Evolutionary conservation across 1,140 invertebrate genomes (phyloP), one percentile per base, ranked within the genome.

Genomic region (Hesperophylax magnus): DNA sequence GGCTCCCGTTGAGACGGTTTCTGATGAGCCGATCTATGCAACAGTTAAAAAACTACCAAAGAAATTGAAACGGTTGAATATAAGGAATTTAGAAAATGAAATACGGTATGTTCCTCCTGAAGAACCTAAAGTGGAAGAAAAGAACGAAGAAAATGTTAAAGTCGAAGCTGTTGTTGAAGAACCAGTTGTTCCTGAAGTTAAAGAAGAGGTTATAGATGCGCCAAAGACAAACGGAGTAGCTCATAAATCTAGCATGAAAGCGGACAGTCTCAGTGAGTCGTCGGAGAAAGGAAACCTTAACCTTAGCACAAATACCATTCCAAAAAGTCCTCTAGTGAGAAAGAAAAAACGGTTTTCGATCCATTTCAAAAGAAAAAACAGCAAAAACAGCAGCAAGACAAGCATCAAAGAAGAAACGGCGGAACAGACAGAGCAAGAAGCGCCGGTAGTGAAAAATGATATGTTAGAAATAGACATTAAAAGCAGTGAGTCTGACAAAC

Each of bases 31-130:
- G 0, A 90, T 90, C 77, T 90, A 90, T 77, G 89, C 89, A 3
- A 90, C 89, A 27, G 89, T 90, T 0, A 90, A 90, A 82, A 90
- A 90, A 85, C 80, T 90, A 53, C 89, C 89, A 15, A 90, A 90
- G 78, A 87, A 89, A 82, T 78, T 90, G 54, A 85, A 88, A 71
- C 84, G 88, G 80, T 88, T 91, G 86, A 88, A 91, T 71, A 84
- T 91, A 20, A 89, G 86, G 3, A 90, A 90, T 84, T 82, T 90
- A 60, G 89, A 90, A 81, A 90, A 90, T 82, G 89, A 90, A 84
- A 88, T 90, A 15, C 87, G 88, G 1, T 90, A 90, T 78, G 88
- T 87, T 85, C 84, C 86, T n/a, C 78, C 82, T 7, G 31, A 72
- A 65, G 78, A 77, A 47, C 31, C n/a, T 3, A 65, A 69, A 74